Conservation (phyloP, 2,888 invertebrate species). For the Apamea sordens region DNA sequence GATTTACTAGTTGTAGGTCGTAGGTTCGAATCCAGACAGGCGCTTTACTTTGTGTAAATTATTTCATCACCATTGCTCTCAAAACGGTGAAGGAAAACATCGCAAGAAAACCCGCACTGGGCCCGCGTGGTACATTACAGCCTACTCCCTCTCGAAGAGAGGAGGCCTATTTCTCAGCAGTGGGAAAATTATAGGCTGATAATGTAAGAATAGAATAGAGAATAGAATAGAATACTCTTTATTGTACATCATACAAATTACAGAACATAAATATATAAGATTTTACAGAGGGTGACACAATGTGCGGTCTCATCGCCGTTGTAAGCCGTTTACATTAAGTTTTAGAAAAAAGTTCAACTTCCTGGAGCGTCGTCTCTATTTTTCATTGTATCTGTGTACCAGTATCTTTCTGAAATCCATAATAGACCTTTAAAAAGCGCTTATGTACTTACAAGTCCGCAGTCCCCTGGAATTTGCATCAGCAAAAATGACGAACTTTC, state of each 20-base stretch:
- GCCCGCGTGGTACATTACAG: too few species aligned
- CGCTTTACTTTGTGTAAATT: background rate
- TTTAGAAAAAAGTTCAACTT: background rate
- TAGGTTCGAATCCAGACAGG: background rate
- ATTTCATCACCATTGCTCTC: too few species aligned
- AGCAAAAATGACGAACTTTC: background rate
- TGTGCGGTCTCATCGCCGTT: too few species aligned
- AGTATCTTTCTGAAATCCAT: background rate
- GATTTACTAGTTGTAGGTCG: background rate
- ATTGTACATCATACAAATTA: too few species aligned
- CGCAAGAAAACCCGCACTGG: background rate
- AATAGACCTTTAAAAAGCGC: background rate
- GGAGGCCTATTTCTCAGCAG: background rate
- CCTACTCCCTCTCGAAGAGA: background rate
- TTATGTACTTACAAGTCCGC: background rate
- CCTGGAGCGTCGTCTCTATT: background rate
- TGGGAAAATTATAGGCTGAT: background rate
- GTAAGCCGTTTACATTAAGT: too few species aligned
- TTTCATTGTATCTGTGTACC: background rate
- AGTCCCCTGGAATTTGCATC: background rate
- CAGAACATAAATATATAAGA: too few species aligned
- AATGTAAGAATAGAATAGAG: too few species aligned
- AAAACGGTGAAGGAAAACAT: too few species aligned
- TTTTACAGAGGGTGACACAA: too few species aligned
- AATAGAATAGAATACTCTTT: too few species aligned